Percentiles rank a stretch among this genome's conserved stretches.
Evolutionary conservation across 2,797 vertebrate genomes (phyloP).

Genomic region (Urosaurus nigricauda): DNA sequence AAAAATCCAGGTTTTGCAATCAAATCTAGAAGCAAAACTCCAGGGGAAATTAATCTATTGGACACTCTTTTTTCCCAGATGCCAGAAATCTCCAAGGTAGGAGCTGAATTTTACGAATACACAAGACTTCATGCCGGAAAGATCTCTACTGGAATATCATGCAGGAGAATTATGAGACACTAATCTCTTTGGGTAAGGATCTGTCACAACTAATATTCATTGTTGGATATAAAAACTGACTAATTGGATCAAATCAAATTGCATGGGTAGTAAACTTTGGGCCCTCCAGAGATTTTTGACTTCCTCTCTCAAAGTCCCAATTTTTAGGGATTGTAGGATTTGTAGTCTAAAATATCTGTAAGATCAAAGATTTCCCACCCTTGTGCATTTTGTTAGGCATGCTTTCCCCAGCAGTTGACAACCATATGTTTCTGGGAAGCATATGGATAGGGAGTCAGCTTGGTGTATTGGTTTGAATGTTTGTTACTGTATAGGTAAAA

Average conservation of each 20-base stretch:
- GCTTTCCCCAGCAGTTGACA: not conserved
- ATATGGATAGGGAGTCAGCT: not conserved
- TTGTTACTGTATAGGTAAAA: no score
- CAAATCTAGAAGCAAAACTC: no score
- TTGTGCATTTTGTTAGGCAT: not conserved
- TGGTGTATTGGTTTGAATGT: no score
- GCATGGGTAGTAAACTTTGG: not conserved
- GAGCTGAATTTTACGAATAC: not conserved
- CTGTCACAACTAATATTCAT: no score
- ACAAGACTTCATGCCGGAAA: not conserved
- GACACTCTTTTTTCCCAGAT: not conserved
- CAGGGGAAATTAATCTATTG: not conserved
- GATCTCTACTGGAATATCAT: not conserved
- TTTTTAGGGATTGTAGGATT: not conserved
- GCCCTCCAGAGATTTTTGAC: not conserved
- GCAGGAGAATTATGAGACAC: constrained; percentile 49
- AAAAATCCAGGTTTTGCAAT: not conserved
- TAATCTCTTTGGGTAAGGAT: constrained; percentile 52
- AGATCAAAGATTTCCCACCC: not conserved
- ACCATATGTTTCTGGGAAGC: not conserved
- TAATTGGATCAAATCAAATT: not conserved
- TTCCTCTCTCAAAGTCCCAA: no score
- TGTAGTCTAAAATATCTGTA: not conserved
- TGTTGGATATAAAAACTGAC: not conserved
- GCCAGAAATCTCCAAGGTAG: not conserved